Evolutionary conservation across 2,888 invertebrate species (phyloP), one percentile per base, ranked within the genome.

Genomic region (Amblyjoppa fuscipennis): DNA sequence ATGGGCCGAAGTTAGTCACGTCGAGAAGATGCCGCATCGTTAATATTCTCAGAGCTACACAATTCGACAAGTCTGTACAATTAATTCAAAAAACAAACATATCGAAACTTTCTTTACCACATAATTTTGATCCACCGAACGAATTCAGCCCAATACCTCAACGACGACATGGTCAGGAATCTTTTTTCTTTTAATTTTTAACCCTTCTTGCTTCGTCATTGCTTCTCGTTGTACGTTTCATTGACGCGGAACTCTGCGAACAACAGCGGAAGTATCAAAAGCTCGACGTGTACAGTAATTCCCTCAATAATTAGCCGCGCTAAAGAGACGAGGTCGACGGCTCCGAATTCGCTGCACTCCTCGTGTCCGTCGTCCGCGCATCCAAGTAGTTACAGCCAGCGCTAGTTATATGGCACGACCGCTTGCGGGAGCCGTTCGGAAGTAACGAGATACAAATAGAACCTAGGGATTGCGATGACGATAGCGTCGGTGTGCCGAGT

Each of bases 381-480:
- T 74, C 61, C 70, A 41, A 34, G 59, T 59, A 38, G 25, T 38
- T 74, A 74, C 59, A 28, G 41, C 45, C 16, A 34, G 28, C 16
- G 69, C 49, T 45, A 11, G 45, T 25, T 41, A 45, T 69, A 45
- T 16, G 13, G 28, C 28, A 69, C 13, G 45, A 69, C 20, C 45
- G 20, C 28, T 45, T 45, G 25, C 41, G 45, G 41, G 64, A 77
- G 83, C 77, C 84, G 89, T 91, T 92, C 90, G 91, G 90, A 90
- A 92, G 91, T 92, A 92, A 92, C 90, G 90, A 92, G 92, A 91
- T 91, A 92, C 91, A 91, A 92, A 92, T 92, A 91, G 91, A 92
- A 91, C 90, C 88, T 88, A 89, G 90, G 89, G 90, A 92, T 91
- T 90, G 92, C 89, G 88, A 88, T 69, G 81, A 59, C 73, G 79